A percentile compares a stretch with the other conserved stretches of the same genome.
Evolutionary conservation across 2,797 vertebrate genomes (phyloP).

Genomic region (Pseudotriccus pelzelni): DNA sequence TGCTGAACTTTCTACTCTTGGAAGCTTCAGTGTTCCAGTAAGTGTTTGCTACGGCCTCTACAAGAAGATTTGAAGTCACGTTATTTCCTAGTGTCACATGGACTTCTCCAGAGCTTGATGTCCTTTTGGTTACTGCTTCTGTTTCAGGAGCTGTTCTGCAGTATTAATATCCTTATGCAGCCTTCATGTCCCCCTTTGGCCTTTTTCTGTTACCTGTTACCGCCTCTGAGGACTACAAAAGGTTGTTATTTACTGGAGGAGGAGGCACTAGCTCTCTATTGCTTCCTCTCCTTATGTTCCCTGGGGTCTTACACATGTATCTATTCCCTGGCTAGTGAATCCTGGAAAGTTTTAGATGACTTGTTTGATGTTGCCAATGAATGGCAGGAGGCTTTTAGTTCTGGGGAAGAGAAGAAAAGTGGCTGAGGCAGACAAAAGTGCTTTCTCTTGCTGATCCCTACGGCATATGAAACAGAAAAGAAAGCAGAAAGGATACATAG

Average conservation of each 20-base stretch:
- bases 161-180: rapidly evolving
- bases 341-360: background rate
- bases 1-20: background rate
- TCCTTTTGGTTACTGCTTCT: background rate
- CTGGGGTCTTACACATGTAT: background rate
- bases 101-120: background rate
- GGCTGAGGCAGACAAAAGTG: background rate
- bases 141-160: background rate
- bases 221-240: background rate
- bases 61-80: background rate
- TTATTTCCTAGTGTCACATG: background rate
- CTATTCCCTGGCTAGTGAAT: background rate
- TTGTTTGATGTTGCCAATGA: background rate
- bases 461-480: background rate
- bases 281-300: rapidly evolving
- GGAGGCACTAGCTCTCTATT: background rate
- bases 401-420: background rate
- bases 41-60: background rate
- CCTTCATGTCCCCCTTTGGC: background rate
- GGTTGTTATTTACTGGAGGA: background rate
- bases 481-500: background rate
- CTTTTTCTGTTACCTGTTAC: background rate
- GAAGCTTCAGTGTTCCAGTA: background rate
- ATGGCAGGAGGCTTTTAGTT: background rate
- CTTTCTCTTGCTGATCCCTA: background rate